Evolutionary conservation across 1,140 invertebrate genomes (phyloP).

Genomic region (Ladona fulva): DNA sequence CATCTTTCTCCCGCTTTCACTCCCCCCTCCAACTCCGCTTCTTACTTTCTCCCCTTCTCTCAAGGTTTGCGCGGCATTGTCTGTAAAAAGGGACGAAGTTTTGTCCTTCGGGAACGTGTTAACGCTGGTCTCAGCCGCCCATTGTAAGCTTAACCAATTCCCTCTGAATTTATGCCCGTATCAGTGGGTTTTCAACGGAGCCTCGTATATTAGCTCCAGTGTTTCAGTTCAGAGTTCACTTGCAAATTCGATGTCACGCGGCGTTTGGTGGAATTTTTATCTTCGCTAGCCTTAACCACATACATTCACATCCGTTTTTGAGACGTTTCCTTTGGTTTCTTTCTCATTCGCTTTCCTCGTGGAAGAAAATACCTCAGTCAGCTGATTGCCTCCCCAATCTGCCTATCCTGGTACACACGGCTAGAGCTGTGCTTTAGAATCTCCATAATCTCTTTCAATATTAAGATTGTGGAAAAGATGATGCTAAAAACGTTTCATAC

Average conservation of each 20-base stretch:
- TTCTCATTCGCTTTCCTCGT: too few relatives aligned
- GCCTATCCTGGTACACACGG: too few relatives aligned
- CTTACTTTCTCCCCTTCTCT: not conserved
- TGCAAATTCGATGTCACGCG: not conserved
- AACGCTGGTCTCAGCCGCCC: not conserved
- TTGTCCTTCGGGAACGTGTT: conserved; percentile 3
- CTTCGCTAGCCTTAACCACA: not conserved
- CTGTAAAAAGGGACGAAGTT: not conserved
- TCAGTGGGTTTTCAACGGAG: not conserved
- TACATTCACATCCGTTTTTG: too few relatives aligned
- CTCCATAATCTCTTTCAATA: too few relatives aligned
- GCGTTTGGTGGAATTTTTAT: not conserved
- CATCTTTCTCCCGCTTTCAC: not conserved
- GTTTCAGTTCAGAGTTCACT: conserved; percentile 9
- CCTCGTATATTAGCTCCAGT: not conserved
- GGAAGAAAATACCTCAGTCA: too few relatives aligned
- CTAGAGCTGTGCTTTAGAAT: too few relatives aligned
- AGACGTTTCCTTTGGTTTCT: too few relatives aligned
- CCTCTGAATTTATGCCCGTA: not conserved
- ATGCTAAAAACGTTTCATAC: too few relatives aligned
- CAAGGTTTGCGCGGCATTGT: not conserved
- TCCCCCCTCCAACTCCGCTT: not conserved
- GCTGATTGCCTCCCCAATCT: too few relatives aligned
- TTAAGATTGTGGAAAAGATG: too few relatives aligned
- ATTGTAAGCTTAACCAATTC: conserved; percentile 10